Evolutionary conservation across 2,888 invertebrate genomes (phyloP), one percentile per base, ranked within the genome.

Genomic region (Mimas tiliae): DNA sequence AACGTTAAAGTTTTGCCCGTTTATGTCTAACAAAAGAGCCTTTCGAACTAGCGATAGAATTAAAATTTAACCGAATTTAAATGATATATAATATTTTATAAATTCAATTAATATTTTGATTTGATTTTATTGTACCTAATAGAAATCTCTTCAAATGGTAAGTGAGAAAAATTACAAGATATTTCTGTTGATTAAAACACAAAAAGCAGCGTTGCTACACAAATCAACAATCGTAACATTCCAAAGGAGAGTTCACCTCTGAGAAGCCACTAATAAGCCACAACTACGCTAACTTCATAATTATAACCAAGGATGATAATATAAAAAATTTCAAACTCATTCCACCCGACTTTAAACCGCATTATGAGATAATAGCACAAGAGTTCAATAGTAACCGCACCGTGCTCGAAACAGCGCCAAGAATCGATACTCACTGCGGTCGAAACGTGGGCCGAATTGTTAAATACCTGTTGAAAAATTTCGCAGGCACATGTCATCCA

Each of bases 401-500:
- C 33, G 19, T 42, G 38, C 42, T 6, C 38, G 58, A 42, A 58
- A 58, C 58, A 58, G 11, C 19, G 58, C 19, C 65, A 64, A 42
- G 58, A 52, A 65, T 68, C 65, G 63, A 68, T 68, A 65, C 63
- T 27, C 55, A 34, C 58, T 72, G 72, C 72, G 71, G 72, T 69
- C 58, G 63, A 67, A 51, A 71, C 72, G 72, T 71, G 72, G 62
- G 65, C 64, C 63, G 72, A 71, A 72, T 72, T 45, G 45, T 51
- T 48, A 53, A 65, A 48, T 65, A 69, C 67, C 65, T 63, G 62
- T 62, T 63, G 52, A 66, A 66, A 66, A 66, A 63, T 66, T 63
- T 42, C 53, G 53, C 66, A 33, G 64, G 64, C 70, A 68, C 68
- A 68, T 63, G 53, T 66, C 63, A 63, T 45, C 63, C 64, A 52